Percentiles rank a stretch among this genome's conserved stretches.
Evolutionary conservation across 2,797 vertebrate species (phyloP).

Genomic region (Bucorvus abyssinicus): DNA sequence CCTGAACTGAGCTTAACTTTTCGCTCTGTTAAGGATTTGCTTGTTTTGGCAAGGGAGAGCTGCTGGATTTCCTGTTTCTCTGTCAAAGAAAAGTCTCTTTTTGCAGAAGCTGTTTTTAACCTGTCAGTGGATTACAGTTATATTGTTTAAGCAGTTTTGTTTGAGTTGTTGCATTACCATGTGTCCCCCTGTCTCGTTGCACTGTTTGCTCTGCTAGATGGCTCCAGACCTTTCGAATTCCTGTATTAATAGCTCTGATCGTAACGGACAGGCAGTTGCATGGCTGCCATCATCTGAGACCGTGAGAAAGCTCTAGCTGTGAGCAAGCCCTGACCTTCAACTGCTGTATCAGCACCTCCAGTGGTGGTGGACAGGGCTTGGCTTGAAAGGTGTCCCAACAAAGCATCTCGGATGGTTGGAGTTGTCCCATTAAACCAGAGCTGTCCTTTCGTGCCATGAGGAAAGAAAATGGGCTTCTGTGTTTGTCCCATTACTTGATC

Average conservation of each 20-base stretch:
- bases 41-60: background rate
- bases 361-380: background rate
- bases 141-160: background rate
- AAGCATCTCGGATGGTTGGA: background rate
- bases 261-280: background rate
- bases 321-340: background rate
- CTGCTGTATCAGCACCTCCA: background rate
- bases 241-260: background rate
- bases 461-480: background rate
- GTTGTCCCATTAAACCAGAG: background rate
- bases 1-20: background rate
- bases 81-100: background rate
- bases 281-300: background rate
- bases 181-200: background rate
- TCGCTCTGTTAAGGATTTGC: background rate
- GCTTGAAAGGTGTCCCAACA: background rate
- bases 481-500: background rate
- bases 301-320: background rate
- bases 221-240: background rate
- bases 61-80: background rate
- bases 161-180: background rate
- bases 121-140: background rate
- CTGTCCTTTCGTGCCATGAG: background rate
- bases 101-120: background rate
- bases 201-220: background rate